These are phyloP conservation scores for Pilophorus perplexus DNA, from an alignment of 2,888 invertebrate genomes.

Conservation along the genomic window DNA sequence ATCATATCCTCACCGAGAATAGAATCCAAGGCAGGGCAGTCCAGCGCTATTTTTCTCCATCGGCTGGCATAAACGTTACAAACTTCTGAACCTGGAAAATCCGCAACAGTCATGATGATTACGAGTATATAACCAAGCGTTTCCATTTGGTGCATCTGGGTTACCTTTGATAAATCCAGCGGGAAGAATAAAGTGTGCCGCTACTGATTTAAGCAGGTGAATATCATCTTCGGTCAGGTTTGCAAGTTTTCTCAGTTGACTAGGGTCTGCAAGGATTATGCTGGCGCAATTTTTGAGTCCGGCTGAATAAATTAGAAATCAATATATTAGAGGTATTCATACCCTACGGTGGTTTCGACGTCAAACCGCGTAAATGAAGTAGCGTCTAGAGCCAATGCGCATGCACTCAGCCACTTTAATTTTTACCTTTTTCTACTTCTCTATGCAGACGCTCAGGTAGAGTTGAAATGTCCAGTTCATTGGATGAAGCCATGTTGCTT, in stretches of 20 bases:
- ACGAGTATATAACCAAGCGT: too few relatives aligned
- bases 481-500: background rate
- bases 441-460: background rate
- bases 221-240: constrained; percentile 41
- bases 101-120: too few relatives aligned
- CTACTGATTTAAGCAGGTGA: constrained; percentile 28
- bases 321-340: too few relatives aligned
- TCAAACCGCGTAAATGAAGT: too few relatives aligned
- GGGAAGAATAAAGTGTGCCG: constrained; percentile 34
- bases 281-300: constrained; percentile 22
- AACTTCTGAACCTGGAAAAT: constrained; percentile 23
- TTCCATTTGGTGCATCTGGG: too few relatives aligned
- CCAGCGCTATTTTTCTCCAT: constrained; percentile 35
- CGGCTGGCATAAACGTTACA: background rate
- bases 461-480: constrained; percentile 16
- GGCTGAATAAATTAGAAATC: constrained; percentile 15
- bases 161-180: constrained; percentile 35
- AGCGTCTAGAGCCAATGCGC: too few relatives aligned
- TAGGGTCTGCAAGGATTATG: constrained; percentile 34
- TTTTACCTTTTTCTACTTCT: constrained; percentile 32
- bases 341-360: too few relatives aligned
- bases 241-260: constrained; percentile 36
- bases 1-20: constrained; percentile 40
- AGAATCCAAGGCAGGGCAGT: constrained; percentile 37
- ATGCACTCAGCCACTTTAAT: too few relatives aligned